phyloP scores from a whole-genome alignment of 2,888 invertebrate genomes.

The Andrena marginata region DNA sequence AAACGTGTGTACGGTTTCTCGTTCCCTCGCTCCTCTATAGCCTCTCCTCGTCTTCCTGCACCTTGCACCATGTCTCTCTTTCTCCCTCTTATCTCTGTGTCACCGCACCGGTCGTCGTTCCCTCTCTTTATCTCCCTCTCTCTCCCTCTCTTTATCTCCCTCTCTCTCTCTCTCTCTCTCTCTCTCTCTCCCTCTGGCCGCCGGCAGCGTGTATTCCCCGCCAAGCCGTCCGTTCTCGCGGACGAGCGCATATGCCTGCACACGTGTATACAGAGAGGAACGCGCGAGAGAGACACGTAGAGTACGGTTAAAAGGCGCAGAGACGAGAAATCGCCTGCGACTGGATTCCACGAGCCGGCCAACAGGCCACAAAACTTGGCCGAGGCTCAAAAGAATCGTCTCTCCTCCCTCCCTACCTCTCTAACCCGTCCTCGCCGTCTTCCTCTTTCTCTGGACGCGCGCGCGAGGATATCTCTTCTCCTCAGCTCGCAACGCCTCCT shows the following conservation, averaged over 20 bases:
- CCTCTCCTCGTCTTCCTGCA: slow-evolving; percentile 46
- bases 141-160: background rate
- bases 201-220: background rate
- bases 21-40: slow-evolving; percentile 31
- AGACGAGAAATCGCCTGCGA: slow-evolving; percentile 78
- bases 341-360: slow-evolving; percentile 78
- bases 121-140: background rate
- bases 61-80: slow-evolving; percentile 39
- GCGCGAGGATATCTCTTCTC: background rate
- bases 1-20: slow-evolving; percentile 70
- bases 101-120: slow-evolving; percentile 8
- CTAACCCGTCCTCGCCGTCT: background rate
- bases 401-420: slow-evolving; percentile 44
- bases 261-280: slow-evolving; percentile 28
- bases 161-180: slow-evolving; percentile 11
- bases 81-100: slow-evolving; percentile 9
- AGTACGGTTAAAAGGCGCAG: slow-evolving; percentile 69
- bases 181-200: slow-evolving; percentile 6
- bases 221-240: slow-evolving; percentile 9
- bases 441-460: background rate
- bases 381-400: slow-evolving; percentile 78
- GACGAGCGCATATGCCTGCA: slow-evolving; percentile 21
- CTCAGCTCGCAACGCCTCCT: slow-evolving; percentile 12
- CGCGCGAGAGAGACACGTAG: slow-evolving; percentile 48
- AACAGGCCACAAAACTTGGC: slow-evolving; percentile 79